Evolutionary conservation across 1,140 invertebrate genomes (phyloP), one percentile per base, ranked within the genome.

Genomic region (Drosophila parvula): DNA sequence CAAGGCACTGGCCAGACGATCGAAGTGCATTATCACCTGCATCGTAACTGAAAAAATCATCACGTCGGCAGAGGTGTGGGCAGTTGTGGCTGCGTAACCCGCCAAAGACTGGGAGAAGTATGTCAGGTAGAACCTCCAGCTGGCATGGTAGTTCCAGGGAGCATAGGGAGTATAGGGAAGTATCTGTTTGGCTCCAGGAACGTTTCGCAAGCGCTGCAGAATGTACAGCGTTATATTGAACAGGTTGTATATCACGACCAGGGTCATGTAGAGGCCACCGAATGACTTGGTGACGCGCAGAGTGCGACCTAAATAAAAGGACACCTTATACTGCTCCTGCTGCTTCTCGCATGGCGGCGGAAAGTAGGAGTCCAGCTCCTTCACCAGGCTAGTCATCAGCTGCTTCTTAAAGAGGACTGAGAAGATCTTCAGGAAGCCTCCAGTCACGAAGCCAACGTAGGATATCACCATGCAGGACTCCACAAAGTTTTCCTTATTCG

Each of bases 21-120:
- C 69, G 27, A 78, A 90, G 51, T 90, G 88, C 89, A 91, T 91
- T 6, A 82, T 67, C 3, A 79, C 59, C 64, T 91, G 89, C 38
- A 71, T 80, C 11, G 71, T 62, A 30, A 82, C 61, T 2, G 79
- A 63, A n/a, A 67, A 82, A 7, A 91, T 67, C 44, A 91, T 59
- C 7, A 91, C 51, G 28, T 90, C 83, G 14, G 70, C 79, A 4
- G 88, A 59, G 9, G 79, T 59, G 27, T 91, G 84, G 0, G 77
- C 89, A 3, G 61, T 56, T 0, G 81, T 84, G 22, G 76, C 65
- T 2, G 77, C 73, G 32, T 80, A 89, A 0, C 74, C 89, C 0
- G 74, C 83, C n/a, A 76, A 0, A 5, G 58, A 45, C 55, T 82
- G 79, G 1, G 55, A 12, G 0, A 41, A 3, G 40, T 89, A 91